Base-by-base conservation (phyloP, 2,113 vertebrate genomes). In the Pelecanus crispus region DNA sequence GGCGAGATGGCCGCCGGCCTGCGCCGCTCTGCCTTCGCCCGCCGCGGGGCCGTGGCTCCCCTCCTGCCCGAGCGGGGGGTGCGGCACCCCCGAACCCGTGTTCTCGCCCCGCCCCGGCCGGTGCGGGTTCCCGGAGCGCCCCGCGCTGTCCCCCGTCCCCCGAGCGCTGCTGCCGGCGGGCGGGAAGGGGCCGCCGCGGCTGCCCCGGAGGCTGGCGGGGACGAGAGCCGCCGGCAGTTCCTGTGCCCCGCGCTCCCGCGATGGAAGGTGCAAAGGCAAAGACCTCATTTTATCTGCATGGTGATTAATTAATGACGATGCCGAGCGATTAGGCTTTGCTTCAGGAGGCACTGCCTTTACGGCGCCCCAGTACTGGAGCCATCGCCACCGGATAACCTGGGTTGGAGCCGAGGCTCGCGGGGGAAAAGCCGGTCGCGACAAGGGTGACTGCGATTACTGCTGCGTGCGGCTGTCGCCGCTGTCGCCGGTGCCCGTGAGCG, bases 381-480 rank as follows among this genome's bases (percentile, higher is more conserved):
- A 4, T 13, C 36, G 40, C 61, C 82, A 7, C 11, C 10, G 68
- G 49, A 17, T 36, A 22, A 26, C 38, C 25, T 4, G 52, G 58
- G 11, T 4, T 5, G 49, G 47, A 86, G 77, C 34, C 38, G 53
- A 25, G 47, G 10, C 53, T 6, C 34, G 38, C 50, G n/a, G 26
- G 24, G 19, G 3, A 8, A 8, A 16, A 13, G 83, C 49, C 25
- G 6, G 28, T 36, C 6, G 65, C 49, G 19, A 58, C 32, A 13
- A 58, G 47, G 52, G 28, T 40, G 36, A 6, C 6, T 15, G 14
- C 1, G 8, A 13, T 11, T 9, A 0, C 62, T 1, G 72, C 6
- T 13, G 36, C 4, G n/a, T 0, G 4, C 47, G 36, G 0, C 59
- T 4, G 17, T 2, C 11, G 45, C 68, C 34, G 38, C 50, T 31